phyloP scores from a whole-genome alignment of 2,797 vertebrate genomes.

The Poecilia wingei region DNA sequence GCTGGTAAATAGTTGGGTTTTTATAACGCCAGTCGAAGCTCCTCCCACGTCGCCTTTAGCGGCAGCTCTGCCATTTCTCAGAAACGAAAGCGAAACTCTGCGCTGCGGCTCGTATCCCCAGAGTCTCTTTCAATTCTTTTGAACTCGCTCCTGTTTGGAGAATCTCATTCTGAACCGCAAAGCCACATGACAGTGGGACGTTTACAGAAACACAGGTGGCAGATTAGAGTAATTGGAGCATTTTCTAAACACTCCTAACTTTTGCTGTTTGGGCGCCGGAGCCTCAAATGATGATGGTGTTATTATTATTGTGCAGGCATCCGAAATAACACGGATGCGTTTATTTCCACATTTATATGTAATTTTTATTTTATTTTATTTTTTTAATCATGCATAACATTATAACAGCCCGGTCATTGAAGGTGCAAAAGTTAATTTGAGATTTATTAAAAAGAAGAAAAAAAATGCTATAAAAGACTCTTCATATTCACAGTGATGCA shows the following conservation, averaged over 20 bases:
- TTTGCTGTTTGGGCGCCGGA: not conserved
- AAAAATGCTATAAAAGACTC: not conserved
- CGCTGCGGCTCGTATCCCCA: not conserved
- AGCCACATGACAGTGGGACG: conserved; percentile 40
- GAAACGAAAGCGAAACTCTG: conserved; percentile 61
- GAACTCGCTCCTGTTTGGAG: conserved; percentile 5
- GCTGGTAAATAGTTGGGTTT: not conserved
- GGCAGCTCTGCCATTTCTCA: not conserved
- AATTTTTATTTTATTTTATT: too few relatives aligned
- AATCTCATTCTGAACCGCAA: conserved; percentile 21
- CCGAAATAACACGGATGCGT: not conserved
- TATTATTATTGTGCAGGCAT: not conserved
- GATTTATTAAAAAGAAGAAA: not conserved
- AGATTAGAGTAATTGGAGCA: conserved; percentile 15
- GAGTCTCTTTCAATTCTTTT: conserved; percentile 5
- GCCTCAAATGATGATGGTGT: not conserved
- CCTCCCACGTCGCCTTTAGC: not conserved
- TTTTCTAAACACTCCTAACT: not conserved
- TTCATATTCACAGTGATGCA: not conserved
- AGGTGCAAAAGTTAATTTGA: not conserved
- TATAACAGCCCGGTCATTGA: too few relatives aligned
- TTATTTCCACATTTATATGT: not conserved
- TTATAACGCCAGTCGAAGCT: not conserved
- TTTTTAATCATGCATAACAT: not conserved
- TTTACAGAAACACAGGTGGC: conserved; percentile 52